phyloP scores from a whole-genome alignment of 2,797 vertebrate species.

The Urocyon cinereoargenteus region DNA sequence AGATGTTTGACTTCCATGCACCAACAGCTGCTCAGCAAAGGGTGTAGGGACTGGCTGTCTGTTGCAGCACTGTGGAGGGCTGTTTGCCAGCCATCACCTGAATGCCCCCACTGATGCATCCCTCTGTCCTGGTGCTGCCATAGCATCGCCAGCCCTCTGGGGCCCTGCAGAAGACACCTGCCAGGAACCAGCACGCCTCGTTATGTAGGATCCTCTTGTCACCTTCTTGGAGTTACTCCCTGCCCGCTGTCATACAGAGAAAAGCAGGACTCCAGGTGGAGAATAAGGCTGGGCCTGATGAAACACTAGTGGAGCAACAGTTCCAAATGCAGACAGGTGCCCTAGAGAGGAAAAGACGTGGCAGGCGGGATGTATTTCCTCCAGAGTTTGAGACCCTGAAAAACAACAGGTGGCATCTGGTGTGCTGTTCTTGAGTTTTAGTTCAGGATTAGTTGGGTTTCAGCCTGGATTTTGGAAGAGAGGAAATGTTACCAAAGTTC shows the following conservation, averaged over 20 bases:
- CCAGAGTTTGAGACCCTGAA: background rate
- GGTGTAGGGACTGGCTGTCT: background rate
- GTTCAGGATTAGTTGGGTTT: slow-evolving; percentile 47
- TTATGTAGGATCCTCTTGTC: background rate
- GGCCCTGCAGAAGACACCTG: background rate
- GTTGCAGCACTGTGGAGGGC: fast-evolving
- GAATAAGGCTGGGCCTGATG: fast-evolving
- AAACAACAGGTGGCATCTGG: slow-evolving; percentile 74
- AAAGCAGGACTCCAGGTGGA: background rate
- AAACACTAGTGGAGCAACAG: too few relatives aligned
- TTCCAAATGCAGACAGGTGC: slow-evolving; percentile 12
- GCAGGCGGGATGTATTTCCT: background rate
- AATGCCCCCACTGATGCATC: background rate
- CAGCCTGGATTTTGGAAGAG: background rate
- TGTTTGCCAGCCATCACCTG: background rate
- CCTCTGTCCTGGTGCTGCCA: background rate
- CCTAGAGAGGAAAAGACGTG: background rate
- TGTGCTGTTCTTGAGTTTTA: background rate
- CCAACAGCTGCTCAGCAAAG: background rate
- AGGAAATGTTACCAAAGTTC: background rate
- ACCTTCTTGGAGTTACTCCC: background rate
- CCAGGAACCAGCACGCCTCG: background rate
- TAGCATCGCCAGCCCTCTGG: fast-evolving
- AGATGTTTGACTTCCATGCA: background rate
- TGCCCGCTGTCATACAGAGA: background rate